Evolutionary conservation across 2,888 invertebrate species (phyloP), one percentile per base, ranked within the genome.

Genomic region (Abrostola triplasia): DNA sequence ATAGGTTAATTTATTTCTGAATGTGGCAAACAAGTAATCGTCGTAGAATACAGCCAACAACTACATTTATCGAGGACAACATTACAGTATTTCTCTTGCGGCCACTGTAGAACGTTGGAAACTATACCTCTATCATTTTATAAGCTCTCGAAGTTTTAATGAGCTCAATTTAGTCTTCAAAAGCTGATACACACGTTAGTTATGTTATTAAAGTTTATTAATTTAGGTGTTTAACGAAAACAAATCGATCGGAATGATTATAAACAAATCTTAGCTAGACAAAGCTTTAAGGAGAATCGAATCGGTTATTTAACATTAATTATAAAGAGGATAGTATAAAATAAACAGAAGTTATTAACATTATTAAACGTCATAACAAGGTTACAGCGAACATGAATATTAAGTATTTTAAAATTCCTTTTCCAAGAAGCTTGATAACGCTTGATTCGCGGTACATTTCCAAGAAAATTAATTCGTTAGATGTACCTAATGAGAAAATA

Each of bases 61-160:
- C 24, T 12, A 54, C 36, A 50, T 58, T 56, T 59, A 53, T 52
- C 56, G 13, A 57, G 57, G 61, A 60, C 63, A 77, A 64, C 68
- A 74, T 73, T 59, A 60, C 59, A 48, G 36, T 47, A 52, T 60
- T 61, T 44, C n/a, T 74, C 67, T 82, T 84, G 88, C 64, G 68
- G 69, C 83, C 85, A 87, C 84, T 88, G 83, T 88, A 62, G 86
- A 87, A 78, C 86, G 78, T 65, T 70, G 66, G 69, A 64, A 79
- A 79, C 76, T 83, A 81, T 82, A 81, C 80, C 82, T 82, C 82
- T 82, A 82, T 84, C 83, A 81, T 85, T 86, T 87, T 83, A 85
- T 85, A 86, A 84, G 83, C 80, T 78, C 81, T 82, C 77, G 73
- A 89, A 90, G 86, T 89, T 89, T 88, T 86, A 88, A 88, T 85